Percentiles rank a stretch among this genome's conserved stretches.
Evolutionary conservation across 2,113 vertebrate genomes (phyloP).

Genomic region (Sylvietta virens): DNA sequence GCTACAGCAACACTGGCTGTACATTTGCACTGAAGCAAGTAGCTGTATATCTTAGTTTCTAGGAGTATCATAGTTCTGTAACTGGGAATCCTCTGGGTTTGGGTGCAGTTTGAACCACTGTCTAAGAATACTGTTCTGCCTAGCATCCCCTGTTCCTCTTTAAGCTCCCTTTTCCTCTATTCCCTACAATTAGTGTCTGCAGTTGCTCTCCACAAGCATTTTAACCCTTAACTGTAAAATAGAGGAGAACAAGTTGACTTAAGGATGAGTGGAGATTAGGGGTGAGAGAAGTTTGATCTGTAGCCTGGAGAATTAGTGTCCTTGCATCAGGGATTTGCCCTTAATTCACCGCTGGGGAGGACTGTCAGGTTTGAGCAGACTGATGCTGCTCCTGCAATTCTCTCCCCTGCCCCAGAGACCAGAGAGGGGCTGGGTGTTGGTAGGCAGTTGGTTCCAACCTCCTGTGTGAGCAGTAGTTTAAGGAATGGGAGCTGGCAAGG

Average conservation of each 20-base stretch:
- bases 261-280: not conserved
- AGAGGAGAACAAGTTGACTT: not conserved
- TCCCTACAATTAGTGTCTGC: not conserved
- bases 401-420: not conserved
- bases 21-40: not conserved
- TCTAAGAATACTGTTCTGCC: not conserved
- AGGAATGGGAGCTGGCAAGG: not conserved
- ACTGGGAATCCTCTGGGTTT: not conserved
- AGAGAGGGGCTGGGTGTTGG: not conserved
- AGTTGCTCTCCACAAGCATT: not conserved
- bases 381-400: not conserved
- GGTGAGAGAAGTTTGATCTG: not conserved
- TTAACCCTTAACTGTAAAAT: not conserved
- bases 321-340: not conserved
- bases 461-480: not conserved
- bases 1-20: not conserved
- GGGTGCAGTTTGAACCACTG: not conserved
- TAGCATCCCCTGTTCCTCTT: not conserved
- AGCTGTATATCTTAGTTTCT: not conserved
- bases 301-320: not conserved
- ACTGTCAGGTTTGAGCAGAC: not conserved
- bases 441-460: not conserved
- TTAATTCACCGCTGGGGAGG: not conserved
- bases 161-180: not conserved
- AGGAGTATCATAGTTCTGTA: not conserved